These are phyloP conservation scores for Oplegnathus fasciatus DNA, from an alignment of 2,113 vertebrate genomes.

Conservation along the genomic window DNA sequence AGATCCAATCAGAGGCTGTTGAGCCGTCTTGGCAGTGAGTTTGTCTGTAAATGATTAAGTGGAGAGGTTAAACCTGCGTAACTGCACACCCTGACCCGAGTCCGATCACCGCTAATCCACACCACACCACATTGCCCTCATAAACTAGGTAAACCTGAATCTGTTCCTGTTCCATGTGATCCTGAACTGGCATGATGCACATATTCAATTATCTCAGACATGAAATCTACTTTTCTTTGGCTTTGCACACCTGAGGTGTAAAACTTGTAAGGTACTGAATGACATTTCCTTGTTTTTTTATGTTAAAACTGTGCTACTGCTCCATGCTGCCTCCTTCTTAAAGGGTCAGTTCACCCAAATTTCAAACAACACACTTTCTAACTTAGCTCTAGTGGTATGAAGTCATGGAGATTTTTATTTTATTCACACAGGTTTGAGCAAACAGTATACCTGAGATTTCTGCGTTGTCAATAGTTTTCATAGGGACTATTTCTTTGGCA, in stretches of 20 bases:
- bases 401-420: background rate
- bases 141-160: background rate
- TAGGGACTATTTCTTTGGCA: background rate
- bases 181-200: background rate
- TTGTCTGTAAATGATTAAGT: conserved; percentile 65
- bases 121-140: background rate
- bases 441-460: too few species aligned
- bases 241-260: background rate
- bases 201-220: background rate
- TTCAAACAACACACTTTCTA: background rate
- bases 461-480: background rate
- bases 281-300: background rate
- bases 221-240: background rate
- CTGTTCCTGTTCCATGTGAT: background rate
- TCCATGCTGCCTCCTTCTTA: background rate
- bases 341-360: background rate
- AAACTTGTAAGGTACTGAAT: background rate
- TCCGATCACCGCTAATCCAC: conserved; percentile 46
- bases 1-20: conserved; percentile 57
- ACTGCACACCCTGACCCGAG: conserved; percentile 29
- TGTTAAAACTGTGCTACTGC: background rate
- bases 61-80: conserved; percentile 50
- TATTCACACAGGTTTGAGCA: background rate
- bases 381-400: background rate
- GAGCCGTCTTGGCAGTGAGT: conserved; percentile 21